Conservation (phyloP, 2,113 vertebrate genomes). For the Syngnathoides biaculeatus region DNA sequence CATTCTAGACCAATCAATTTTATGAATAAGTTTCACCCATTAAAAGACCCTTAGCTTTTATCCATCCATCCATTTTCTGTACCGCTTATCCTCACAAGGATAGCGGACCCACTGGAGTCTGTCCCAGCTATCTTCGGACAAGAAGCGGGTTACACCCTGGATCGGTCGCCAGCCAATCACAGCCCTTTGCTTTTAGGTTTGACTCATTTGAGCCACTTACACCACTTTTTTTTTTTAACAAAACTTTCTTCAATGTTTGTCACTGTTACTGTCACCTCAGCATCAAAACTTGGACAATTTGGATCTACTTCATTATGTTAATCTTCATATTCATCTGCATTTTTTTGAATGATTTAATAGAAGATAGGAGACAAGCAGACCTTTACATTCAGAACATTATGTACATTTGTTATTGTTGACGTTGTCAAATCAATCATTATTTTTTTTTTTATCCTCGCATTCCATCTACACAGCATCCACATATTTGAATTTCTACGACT, state of each 20-base stretch:
- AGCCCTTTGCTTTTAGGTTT: not conserved
- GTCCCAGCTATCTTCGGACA: too few species aligned
- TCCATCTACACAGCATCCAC: constrained; percentile 1
- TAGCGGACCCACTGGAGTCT: too few species aligned
- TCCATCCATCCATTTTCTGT: too few species aligned
- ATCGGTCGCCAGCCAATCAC: too few species aligned
- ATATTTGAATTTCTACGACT: not conserved
- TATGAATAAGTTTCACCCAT: too few species aligned
- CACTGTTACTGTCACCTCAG: not conserved
- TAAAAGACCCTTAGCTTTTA: too few species aligned
- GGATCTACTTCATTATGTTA: constrained; percentile 64
- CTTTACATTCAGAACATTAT: constrained; percentile 22
- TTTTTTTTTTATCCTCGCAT: constrained; percentile 8
- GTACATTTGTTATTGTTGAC: constrained; percentile 5
- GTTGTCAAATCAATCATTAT: constrained; percentile 3
- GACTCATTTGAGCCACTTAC: not conserved
- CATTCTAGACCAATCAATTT: too few species aligned
- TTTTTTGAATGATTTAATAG: constrained; percentile 17
- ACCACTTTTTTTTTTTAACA: not conserved
- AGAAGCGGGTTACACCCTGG: too few species aligned
- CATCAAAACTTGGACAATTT: constrained; percentile 24
- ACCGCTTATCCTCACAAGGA: too few species aligned
- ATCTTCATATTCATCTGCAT: constrained; percentile 6
- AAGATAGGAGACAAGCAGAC: constrained; percentile 16
- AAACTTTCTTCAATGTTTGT: not conserved